These are phyloP conservation scores for Gadus macrocephalus DNA, from an alignment of 2,113 vertebrate genomes.

Conservation along the genomic window DNA sequence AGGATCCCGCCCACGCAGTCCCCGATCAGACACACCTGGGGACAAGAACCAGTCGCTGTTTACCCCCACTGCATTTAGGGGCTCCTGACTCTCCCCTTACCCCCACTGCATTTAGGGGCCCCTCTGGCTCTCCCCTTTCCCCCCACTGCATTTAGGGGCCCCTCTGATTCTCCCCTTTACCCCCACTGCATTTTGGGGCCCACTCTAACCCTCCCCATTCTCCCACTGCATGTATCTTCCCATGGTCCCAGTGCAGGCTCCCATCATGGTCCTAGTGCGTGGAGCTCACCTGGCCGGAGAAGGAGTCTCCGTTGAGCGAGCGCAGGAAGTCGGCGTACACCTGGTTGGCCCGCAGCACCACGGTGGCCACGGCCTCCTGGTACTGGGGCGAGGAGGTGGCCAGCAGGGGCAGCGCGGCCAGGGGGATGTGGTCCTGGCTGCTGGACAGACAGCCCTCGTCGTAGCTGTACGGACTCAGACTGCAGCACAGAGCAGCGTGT, in stretches of 20 bases:
- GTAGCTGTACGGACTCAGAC: conserved; percentile 93
- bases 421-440: conserved; percentile 92
- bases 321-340: conserved; percentile 89
- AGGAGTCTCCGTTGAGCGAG: conserved; percentile 85
- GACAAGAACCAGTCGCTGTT: background rate
- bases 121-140: too few relatives aligned
- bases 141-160: too few relatives aligned
- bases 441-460: conserved; percentile 88
- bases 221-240: too few relatives aligned
- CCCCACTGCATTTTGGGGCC: too few relatives aligned
- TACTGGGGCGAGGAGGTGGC: conserved; percentile 93
- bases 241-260: too few relatives aligned
- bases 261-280: too few relatives aligned
- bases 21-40: conserved; percentile 90
- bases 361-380: conserved; percentile 86
- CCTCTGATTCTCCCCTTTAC: too few relatives aligned
- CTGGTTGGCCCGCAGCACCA: conserved; percentile 89
- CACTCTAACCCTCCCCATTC: too few relatives aligned
- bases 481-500: conserved; percentile 36
- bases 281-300: conserved; percentile 86
- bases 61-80: too few relatives aligned
- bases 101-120: too few relatives aligned
- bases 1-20: conserved; percentile 95
- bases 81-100: too few relatives aligned
- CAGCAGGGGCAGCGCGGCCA: conserved; percentile 91